Base-by-base conservation (phyloP, 2,113 vertebrate genomes). In the Phycodurus eques region DNA sequence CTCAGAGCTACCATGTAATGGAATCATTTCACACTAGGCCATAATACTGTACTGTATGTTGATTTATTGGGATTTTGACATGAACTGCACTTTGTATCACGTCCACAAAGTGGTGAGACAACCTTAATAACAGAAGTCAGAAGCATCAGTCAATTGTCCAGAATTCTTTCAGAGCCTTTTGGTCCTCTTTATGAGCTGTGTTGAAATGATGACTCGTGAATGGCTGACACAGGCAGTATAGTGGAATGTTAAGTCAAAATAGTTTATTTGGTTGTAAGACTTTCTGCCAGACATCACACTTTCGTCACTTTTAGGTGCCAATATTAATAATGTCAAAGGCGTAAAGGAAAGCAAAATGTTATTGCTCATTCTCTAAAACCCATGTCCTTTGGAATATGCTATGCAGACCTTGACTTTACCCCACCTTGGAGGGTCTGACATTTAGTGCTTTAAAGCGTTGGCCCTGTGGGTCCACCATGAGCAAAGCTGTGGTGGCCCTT, bases 31-130 rank as follows among this genome's bases (percentile, higher is more conserved):
- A 35, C 1, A 1, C 69, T 64, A 35, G 15, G 17, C 47, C 61
- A 56, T 42, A 67, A 14, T 71, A 0, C 35, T 39, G 35, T 39
- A 39, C 35, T 39, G 35, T 39, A 39, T 3, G 35, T 39, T 68
- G 59, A 75, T 78, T 77, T 47, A 42, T 17, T 76, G 71, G 62
- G 67, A 46, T 33, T 60, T 43, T 5, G 33, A 59, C 3, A 3
- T 46, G 8, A 14, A 56, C 4, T 66, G 42, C 22, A 0, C 10
- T 80, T 13, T 6, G 3, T 1, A 0, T 54, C 0, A 12, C 75
- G 69, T 33, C 88, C 90, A 90, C 85, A 67, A 87, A 88, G 75
- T 88, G 90, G 89, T 47, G 66, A 27, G 11, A 69, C 56, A 79
- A 74, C 71, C 74, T 81, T 42, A 84, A 43, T 67, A 83, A 86